Evolutionary conservation across 2,113 vertebrate genomes (phyloP).

Genomic region (Eidolon helvum): DNA sequence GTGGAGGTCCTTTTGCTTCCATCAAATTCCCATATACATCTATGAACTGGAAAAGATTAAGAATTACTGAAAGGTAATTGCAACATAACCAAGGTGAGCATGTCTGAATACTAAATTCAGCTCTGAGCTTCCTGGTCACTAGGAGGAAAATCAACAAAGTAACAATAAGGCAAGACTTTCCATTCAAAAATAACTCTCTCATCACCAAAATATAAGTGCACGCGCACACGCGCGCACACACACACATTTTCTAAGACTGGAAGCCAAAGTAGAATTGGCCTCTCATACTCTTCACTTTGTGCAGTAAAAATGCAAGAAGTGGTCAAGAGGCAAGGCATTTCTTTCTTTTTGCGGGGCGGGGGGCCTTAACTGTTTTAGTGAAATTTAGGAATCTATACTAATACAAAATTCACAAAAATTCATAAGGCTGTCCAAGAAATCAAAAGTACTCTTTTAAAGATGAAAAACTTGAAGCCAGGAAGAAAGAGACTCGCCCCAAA

Average conservation of each 20-base stretch:
- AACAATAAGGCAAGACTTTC: constrained; percentile 8
- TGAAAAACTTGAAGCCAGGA: neutral
- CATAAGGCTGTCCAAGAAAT: neutral
- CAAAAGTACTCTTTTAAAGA: neutral
- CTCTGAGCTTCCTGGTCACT: constrained; percentile 10
- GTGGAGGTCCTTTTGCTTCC: neutral
- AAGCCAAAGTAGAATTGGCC: neutral
- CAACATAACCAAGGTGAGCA: neutral
- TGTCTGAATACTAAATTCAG: neutral
- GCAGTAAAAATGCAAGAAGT: neutral
- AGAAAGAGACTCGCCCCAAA: neutral
- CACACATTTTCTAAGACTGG: neutral
- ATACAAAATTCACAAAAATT: neutral
- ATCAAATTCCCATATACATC: neutral
- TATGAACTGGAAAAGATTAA: neutral
- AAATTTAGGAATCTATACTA: neutral
- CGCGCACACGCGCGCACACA: neutral
- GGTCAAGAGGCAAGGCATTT: neutral
- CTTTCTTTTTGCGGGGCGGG: neutral
- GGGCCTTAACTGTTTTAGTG: neutral
- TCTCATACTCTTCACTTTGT: neutral
- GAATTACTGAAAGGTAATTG: neutral
- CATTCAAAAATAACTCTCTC: neutral
- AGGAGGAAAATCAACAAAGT: neutral
- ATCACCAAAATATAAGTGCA: neutral